phyloP scores from a whole-genome alignment of 23 tunicate genomes.

The Trididemnum clinides region DNA sequence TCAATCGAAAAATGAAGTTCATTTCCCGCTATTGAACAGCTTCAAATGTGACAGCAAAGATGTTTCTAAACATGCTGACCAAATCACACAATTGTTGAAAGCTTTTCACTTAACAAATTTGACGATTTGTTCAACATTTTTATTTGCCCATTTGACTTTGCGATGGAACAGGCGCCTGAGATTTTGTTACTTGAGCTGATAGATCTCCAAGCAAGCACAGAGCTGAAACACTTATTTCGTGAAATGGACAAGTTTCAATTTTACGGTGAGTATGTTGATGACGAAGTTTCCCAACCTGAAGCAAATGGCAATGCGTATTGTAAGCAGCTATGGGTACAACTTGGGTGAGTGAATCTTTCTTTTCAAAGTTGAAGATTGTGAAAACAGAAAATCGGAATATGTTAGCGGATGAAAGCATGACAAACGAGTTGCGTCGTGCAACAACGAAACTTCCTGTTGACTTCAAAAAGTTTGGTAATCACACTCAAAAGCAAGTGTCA shows the following conservation, averaged over 20 bases:
- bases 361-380: constrained; percentile 8
- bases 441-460: too few species aligned
- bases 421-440: too few species aligned
- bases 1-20: neutral
- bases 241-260: neutral
- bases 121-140: neutral
- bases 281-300: neutral
- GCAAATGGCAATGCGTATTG: too few species aligned
- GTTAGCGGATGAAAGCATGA: too few species aligned
- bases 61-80: neutral
- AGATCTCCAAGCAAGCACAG: neutral
- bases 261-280: neutral
- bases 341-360: neutral
- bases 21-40: constrained; percentile 1
- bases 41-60: constrained; percentile 12
- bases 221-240: neutral
- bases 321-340: constrained; percentile 19
- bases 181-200: too few species aligned
- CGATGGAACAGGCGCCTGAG: too few species aligned
- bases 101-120: neutral
- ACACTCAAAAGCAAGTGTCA: too few species aligned
- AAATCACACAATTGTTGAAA: neutral
- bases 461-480: too few species aligned
- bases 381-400: neutral
- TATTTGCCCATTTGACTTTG: constrained; percentile 10